Conservation (phyloP, 2,113 vertebrate species). For the Myxocyprinus asiaticus region DNA sequence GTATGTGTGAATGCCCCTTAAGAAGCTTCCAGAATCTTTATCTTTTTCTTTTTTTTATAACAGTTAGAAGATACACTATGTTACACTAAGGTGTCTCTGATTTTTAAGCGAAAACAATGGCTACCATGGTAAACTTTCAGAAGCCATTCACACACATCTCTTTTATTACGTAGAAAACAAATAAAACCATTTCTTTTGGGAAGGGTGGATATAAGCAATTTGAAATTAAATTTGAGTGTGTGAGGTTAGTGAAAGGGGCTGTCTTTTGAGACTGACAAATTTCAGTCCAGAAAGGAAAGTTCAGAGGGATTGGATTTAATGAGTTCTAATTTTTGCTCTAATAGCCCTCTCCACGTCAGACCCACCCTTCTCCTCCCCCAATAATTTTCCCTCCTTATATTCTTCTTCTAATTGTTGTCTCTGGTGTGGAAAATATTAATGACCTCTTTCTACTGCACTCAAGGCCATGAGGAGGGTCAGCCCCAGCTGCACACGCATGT, state of each 20-base stretch:
- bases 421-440: constrained; percentile 60
- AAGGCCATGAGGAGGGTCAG: constrained; percentile 63
- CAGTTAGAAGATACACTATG: too few relatives aligned
- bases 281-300: constrained; percentile 2
- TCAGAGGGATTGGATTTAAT: constrained; percentile 39
- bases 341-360: constrained; percentile 54
- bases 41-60: too few relatives aligned
- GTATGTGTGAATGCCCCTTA: too few relatives aligned
- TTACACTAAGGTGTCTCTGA: too few relatives aligned
- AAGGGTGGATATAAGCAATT: too few relatives aligned
- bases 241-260: constrained; percentile 61
- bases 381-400: constrained; percentile 47
- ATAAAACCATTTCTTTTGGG: too few relatives aligned
- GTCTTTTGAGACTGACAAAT: constrained; percentile 8
- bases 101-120: too few relatives aligned
- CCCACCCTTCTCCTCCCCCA: not conserved
- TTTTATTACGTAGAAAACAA: too few relatives aligned
- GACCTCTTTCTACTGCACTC: constrained; percentile 59
- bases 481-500: constrained; percentile 44
- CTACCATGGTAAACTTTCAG: too few relatives aligned
- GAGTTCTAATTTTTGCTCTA: constrained; percentile 42
- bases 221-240: not conserved
- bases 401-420: constrained; percentile 51
- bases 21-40: too few relatives aligned
- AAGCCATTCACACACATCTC: too few relatives aligned